A percentile compares a stretch with the other conserved stretches of the same genome.
Evolutionary conservation across 2,888 invertebrate genomes (phyloP).

Genomic region (Ennomos fuscantarius): DNA sequence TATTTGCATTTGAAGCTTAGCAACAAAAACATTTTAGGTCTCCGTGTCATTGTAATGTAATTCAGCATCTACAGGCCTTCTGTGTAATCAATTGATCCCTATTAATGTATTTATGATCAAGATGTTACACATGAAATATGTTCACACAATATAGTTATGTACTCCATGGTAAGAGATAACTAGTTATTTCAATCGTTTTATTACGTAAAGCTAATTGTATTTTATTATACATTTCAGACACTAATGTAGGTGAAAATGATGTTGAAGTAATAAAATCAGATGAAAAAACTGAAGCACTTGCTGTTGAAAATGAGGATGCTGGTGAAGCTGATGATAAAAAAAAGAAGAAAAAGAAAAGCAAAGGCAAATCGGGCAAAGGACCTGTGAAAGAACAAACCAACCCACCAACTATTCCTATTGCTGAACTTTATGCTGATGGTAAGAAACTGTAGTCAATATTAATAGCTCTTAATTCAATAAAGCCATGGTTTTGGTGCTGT

Average conservation of each 20-base stretch:
- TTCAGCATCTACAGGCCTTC: no score
- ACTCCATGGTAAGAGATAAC: no score
- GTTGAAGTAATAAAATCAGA: constrained; percentile 49
- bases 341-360: constrained; percentile 88
- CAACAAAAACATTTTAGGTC: no score
- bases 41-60: no score
- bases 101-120: no score
- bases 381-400: constrained; percentile 87
- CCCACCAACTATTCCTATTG: constrained; percentile 95
- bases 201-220: background rate
- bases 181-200: no score
- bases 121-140: no score
- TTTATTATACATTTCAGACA: constrained; percentile 16
- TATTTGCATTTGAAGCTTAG: background rate
- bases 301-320: constrained; percentile 73
- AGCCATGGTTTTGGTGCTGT: no score
- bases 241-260: constrained; percentile 25
- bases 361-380: constrained; percentile 80
- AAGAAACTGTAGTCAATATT: constrained; percentile 44
- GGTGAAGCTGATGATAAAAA: constrained; percentile 84
- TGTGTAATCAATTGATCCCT: no score
- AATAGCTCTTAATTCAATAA: no score
- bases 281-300: constrained; percentile 66
- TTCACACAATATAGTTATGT: no score
- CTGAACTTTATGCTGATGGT: constrained; percentile 93